Base-by-base conservation (phyloP, 2,888 invertebrate genomes). In the Calameuta idolon region DNA sequence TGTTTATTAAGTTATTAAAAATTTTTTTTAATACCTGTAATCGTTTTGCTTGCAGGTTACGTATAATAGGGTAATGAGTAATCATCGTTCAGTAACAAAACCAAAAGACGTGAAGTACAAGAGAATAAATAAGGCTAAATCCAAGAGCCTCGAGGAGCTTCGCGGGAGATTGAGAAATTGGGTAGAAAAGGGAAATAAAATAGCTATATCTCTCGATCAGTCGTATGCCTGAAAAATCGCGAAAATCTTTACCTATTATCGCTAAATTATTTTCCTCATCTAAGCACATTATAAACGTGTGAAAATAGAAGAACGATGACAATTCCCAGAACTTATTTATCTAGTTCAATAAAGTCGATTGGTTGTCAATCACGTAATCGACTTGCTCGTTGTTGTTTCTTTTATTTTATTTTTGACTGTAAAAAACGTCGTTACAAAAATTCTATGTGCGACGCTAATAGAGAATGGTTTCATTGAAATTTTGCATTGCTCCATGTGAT, bases 101-200 rank as follows among this genome's bases (percentile, higher is more conserved):
- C 97, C 97, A 82, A 97, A 97, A 92, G 97, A 97, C 90, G 97
- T 97, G 55, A 97, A 97, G 92, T 97, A 97, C 92, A 97, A 97
- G 91, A 94, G 97, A 88, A 97, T 97, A 91, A 97, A 97, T 90
- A 97, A 97, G 90, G 97, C 97, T 9, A 97, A 97, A 90, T 97
- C 97, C 81, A 97, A 97, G 92, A 97, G 97, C 87, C 92, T 97
- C 83, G 97, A 97, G 87, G 97, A 97, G 88, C 89, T 97, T 79
- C 92, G 97, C 4, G 97, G 97, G 0, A 93, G 96, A 82, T 93
- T 97, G 89, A 96, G 96, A 93, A 96, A 96, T 90, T 96, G 97
- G 95, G 96, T 97, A 68, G 97, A 97, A 78, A 96, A 96, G 82
- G 96, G 96, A 12, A 95, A 95, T 89, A 90, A 95, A 83, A 93